Evolutionary conservation across 2,113 vertebrate species (phyloP).

Genomic region (Mus spicilegus): DNA sequence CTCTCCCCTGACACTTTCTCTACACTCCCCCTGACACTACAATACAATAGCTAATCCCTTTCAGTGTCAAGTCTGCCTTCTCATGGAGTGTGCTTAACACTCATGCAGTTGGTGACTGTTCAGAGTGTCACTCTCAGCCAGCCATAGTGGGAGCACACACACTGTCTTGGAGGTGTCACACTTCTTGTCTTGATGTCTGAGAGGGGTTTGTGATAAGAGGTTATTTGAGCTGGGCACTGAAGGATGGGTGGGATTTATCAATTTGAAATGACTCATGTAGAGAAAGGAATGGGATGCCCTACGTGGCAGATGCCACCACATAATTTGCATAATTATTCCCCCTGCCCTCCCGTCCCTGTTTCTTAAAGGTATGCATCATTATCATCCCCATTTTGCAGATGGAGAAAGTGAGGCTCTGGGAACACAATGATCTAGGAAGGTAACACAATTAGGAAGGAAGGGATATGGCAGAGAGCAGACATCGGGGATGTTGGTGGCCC

Average conservation of each 20-base stretch:
- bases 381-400: not conserved
- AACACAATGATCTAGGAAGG: not conserved
- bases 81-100: not conserved
- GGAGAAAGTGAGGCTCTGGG: not conserved
- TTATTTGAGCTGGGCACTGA: constrained; percentile 15
- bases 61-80: not conserved
- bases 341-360: not conserved
- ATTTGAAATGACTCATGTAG: not conserved
- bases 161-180: not conserved
- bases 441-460: not conserved
- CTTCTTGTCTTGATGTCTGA: not conserved
- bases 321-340: not conserved
- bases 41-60: not conserved
- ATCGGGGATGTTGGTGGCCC: not conserved
- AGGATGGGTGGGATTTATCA: not conserved
- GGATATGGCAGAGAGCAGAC: not conserved
- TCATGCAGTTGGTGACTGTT: not conserved
- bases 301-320: not conserved
- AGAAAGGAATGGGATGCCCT: not conserved
- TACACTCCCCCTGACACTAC: not conserved
- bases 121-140: not conserved
- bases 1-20: not conserved
- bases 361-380: not conserved
- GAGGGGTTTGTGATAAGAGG: not conserved
- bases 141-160: not conserved